phyloP scores from a whole-genome alignment of 1,140 invertebrate species.

The Heliconius congener region DNA sequence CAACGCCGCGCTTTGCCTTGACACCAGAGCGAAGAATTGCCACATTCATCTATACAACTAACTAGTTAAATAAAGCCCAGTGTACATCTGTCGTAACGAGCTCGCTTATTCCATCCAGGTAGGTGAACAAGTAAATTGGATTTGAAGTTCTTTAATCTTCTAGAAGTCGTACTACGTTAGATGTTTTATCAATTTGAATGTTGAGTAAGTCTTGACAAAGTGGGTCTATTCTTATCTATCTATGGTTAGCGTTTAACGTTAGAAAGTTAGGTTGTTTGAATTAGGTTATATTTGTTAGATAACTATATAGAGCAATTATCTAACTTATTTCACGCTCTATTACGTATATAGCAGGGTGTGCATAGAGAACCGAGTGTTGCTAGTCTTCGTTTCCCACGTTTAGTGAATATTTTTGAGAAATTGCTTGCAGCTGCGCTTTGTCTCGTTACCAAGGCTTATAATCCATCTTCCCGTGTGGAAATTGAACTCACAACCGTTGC shows the following conservation, averaged over 20 bases:
- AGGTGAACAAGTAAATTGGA: constrained; percentile 46
- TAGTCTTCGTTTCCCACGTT: no score
- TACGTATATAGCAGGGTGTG: no score
- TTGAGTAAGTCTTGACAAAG: neutral
- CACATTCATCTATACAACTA: neutral
- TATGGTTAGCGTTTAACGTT: neutral
- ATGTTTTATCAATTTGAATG: constrained; percentile 34
- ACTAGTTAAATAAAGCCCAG: constrained; percentile 6
- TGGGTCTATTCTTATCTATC: constrained; percentile 9
- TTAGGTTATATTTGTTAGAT: neutral
- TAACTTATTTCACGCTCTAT: no score
- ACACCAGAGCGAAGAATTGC: no score
- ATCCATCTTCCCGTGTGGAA: no score
- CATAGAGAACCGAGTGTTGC: no score
- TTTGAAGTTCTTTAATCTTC: constrained; percentile 49
- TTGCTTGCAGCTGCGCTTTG: no score
- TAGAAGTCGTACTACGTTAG: constrained; percentile 27
- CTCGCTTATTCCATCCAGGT: constrained; percentile 43
- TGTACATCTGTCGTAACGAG: constrained; percentile 24
- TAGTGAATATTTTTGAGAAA: no score
- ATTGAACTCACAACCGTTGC: no score
- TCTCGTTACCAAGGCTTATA: no score
- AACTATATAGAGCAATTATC: no score
- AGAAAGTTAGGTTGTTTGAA: neutral
- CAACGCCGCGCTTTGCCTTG: no score